A percentile compares a stretch with the other conserved stretches of the same genome.
Evolutionary conservation across 2,797 vertebrate species (phyloP).

Genomic region (Gymnoscopelus braueri): DNA sequence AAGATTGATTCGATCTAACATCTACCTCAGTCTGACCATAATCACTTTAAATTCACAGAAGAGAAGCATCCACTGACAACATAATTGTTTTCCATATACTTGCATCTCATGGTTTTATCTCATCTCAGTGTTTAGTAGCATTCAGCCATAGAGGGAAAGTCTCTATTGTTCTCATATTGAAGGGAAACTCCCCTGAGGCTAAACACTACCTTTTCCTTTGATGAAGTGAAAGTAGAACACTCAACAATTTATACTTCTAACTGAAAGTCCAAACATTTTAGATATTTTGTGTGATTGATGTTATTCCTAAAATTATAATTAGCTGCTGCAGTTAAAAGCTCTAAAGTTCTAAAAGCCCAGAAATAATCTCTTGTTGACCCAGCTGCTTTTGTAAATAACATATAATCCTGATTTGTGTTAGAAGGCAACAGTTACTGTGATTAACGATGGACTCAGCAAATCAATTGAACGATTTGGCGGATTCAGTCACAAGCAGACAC

Average conservation of each 20-base stretch:
- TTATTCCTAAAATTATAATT: too few relatives aligned
- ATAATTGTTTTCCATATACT: too few relatives aligned
- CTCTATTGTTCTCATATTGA: constrained; percentile 4
- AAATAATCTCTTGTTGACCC: too few relatives aligned
- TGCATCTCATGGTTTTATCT: not conserved
- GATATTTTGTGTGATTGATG: too few relatives aligned
- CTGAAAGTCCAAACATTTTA: too few relatives aligned
- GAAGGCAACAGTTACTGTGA: too few relatives aligned
- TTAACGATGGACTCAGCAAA: not conserved
- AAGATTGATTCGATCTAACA: constrained; percentile 45
- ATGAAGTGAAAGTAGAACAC: too few relatives aligned
- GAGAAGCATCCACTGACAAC: not conserved
- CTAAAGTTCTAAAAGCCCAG: too few relatives aligned
- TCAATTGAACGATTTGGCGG: not conserved
- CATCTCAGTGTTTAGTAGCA: not conserved
- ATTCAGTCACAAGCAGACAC: not conserved
- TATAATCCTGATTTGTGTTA: not conserved
- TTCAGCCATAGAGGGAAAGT: constrained; percentile 7
- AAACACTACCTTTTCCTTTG: too few relatives aligned
- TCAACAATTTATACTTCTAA: too few relatives aligned
- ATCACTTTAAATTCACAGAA: constrained; percentile 1
- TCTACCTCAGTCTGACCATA: constrained; percentile 30
- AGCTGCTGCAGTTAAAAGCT: too few relatives aligned
- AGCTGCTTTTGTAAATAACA: too few relatives aligned
- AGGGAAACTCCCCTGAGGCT: not conserved